Base-by-base conservation (phyloP, 2,797 vertebrate species). In the Silurus lanzhouensis region DNA sequence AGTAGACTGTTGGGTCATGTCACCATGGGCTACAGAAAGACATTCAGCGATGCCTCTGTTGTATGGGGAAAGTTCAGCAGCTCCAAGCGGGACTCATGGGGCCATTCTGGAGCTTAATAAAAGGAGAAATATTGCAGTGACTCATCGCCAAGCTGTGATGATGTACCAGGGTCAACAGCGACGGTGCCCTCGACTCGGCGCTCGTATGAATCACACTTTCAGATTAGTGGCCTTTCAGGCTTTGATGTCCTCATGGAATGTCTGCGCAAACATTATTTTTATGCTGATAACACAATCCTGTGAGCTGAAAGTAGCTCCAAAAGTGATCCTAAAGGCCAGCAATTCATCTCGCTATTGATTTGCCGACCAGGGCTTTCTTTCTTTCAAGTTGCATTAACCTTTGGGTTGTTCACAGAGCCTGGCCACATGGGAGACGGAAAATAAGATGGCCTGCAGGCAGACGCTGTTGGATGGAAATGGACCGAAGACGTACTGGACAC, bases 381-480 rank as follows among this genome's bases (percentile, higher is more conserved):
- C 60, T 68, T 63, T 81, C 15, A 0, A 20, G 63, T 67, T 52
- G 25, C 63, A 67, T 81, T 88, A 83, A 74, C 55, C 31, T 72
- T 46, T 44, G 70, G 12, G 77, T 81, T 85, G n/a, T 87, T 66
- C 25, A 44, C 95, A 99, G 98, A 99, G 98, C 90, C 92, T 98
- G 92, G 94, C 96, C 89, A 97, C 96, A 79, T 99, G 98, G 98
- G 98, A 99, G 91, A 96, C 94, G 0, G 97, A 98, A 92, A 98
- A 96, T 93, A 99, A 99, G 94, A 97, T 99, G 85, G 95, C 94
- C 91, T 99, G 98, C 94, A 97, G 95, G 88, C 98, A 99, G 93
- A 98, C 96, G 81, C 96, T 99, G 0, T 83, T 97, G 85, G 97
- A 96, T 3, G 97, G 97, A 67, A 93, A 93, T 0, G 97, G 97